Evolutionary conservation across 2,797 vertebrate species (phyloP), one percentile per base, ranked within the genome.

Genomic region (Chelmon rostratus): DNA sequence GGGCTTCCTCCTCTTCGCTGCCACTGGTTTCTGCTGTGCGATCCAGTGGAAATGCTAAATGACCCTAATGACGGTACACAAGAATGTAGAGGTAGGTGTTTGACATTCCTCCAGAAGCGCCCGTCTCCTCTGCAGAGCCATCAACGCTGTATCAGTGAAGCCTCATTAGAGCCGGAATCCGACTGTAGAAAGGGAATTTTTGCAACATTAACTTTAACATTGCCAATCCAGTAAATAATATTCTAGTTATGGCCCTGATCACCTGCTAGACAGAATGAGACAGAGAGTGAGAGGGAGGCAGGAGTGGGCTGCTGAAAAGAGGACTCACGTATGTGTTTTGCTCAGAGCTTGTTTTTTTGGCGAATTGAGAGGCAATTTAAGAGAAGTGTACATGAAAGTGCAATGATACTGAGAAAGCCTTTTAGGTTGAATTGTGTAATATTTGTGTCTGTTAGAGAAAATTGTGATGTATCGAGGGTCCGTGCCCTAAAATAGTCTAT

Each of bases 191-290:
- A 94, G 73, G 90, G 93, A 91, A 96, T 94, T 94, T 94, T 93
- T 96, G 96, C 89, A 95, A 96, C 96, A 96, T 97, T 97, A 96
- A 96, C 94, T 97, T 97, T 94, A 96, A 95, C 69, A 88, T 95
- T 95, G 94, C 89, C 94, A 95, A 95, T 93, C 94, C 84, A 87
- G 95, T 97, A 97, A 97, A 97, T 97, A 96, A 95, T 95, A 92
- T 94, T 96, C 94, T 92, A 92, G 91, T 95, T 96, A 94, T 87
- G 93, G 93, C 87, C 87, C 82, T 88, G 93, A 90, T 93, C 92
- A 88, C 92, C 86, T 91, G 79, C 88, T 76, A 93, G 88, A 78
- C n/a, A 64, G 23, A 65, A 37, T 6, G 59, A 69, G 58, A 33
- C 53, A 77, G 37, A 65, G 47, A 25, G 33, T 63, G 28, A 68